Conservation (phyloP, 2,888 invertebrate species). For the Mythimna loreyi region DNA sequence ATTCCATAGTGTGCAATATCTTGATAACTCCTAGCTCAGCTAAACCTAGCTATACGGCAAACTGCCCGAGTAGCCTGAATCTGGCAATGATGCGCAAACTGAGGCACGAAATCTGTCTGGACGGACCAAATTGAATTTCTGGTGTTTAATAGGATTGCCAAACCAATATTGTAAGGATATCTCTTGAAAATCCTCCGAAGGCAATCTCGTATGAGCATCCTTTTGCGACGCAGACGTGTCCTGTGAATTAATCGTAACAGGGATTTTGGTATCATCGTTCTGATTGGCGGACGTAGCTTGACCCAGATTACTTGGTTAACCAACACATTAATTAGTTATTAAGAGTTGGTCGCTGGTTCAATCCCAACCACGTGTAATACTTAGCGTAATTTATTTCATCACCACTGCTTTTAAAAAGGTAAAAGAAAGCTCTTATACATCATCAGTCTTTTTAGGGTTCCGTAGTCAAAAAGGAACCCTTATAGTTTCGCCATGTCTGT, state of each 20-base stretch:
- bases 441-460: too few species aligned
- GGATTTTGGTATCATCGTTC: neutral
- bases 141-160: conserved; percentile 49
- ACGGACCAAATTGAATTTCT: conserved; percentile 43
- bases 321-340: neutral
- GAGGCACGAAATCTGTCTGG: conserved; percentile 54
- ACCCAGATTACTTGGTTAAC: neutral
- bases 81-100: conserved; percentile 43
- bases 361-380: too few species aligned
- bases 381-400: too few species aligned
- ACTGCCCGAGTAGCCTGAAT: conserved; percentile 18
- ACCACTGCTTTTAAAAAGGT: too few species aligned
- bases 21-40: conserved; percentile 49
- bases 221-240: neutral
- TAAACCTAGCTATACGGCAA: conserved; percentile 29
- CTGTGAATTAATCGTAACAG: neutral
- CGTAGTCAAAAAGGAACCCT: too few species aligned
- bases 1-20: conserved; percentile 51
- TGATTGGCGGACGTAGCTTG: neutral
- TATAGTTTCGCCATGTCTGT: too few species aligned
- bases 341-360: too few species aligned
- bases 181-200: neutral
- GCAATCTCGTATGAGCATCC: neutral
- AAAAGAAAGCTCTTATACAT: too few species aligned
- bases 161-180: conserved; percentile 31